Conservation (phyloP, 30 jellyfish, hydroid and myxozoan genomes). For the Haliclystus octoradiatus region DNA sequence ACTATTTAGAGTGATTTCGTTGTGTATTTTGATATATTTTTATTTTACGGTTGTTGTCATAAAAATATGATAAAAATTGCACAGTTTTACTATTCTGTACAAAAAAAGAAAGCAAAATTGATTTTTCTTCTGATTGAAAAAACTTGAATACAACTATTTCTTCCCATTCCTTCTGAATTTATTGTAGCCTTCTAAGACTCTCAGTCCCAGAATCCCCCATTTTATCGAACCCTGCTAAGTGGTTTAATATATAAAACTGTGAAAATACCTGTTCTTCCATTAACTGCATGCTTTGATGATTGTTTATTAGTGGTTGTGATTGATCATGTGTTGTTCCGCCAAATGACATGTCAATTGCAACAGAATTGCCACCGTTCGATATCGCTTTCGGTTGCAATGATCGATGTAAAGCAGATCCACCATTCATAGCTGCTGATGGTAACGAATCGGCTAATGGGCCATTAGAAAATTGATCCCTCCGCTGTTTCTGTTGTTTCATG, state of each 20-base stretch:
- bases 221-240: too few species aligned
- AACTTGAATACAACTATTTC: too few species aligned
- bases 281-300: slow-evolving; percentile 28
- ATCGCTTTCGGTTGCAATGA: neutral
- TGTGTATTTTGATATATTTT: too few species aligned
- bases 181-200: too few species aligned
- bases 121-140: too few species aligned
- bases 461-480: slow-evolving; percentile 92
- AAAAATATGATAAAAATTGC: too few species aligned
- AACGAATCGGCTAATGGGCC: slow-evolving; percentile 89
- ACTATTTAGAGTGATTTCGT: too few species aligned
- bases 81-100: too few species aligned
- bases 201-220: too few species aligned
- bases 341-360: neutral
- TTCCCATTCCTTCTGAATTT: too few species aligned
- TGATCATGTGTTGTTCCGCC: neutral
- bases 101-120: too few species aligned
- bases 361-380: neutral
- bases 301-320: slow-evolving; percentile 27
- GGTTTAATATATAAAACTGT: neutral
- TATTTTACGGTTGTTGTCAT: too few species aligned
- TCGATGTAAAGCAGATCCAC: slow-evolving; percentile 31
- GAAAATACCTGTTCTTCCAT: slow-evolving; percentile 56
- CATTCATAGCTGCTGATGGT: slow-evolving; percentile 70
- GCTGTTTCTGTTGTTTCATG: slow-evolving; percentile 89